A percentile compares a stretch with the other conserved stretches of the same genome.
These are phyloP conservation scores for Lamellibrachia columna DNA, from an alignment of 2,888 invertebrate genomes.

Conservation along the genomic window DNA sequence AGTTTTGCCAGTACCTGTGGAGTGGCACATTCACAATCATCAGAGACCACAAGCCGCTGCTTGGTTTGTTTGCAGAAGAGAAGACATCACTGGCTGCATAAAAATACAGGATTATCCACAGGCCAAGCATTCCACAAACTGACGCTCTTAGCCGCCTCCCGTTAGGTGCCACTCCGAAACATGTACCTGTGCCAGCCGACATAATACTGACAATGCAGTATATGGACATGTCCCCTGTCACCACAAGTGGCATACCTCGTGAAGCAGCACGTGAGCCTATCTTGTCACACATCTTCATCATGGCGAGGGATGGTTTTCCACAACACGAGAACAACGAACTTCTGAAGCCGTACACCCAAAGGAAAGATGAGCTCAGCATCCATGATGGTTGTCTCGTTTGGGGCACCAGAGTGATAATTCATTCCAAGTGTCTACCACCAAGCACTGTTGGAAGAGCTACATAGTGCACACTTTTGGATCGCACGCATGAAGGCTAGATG, in stretches of 20 bases:
- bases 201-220: slow-evolving; percentile 23
- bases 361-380: too few relatives aligned
- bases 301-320: too few relatives aligned
- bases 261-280: background rate
- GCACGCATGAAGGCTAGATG: slow-evolving; percentile 42
- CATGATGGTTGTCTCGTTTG: slow-evolving; percentile 32
- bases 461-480: slow-evolving; percentile 43
- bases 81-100: slow-evolving; percentile 24
- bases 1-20: too few relatives aligned
- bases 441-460: slow-evolving; percentile 36
- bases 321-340: background rate
- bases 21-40: too few relatives aligned
- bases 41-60: too few relatives aligned
- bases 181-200: background rate
- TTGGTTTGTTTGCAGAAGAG: too few relatives aligned
- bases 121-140: too few relatives aligned
- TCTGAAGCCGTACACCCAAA: too few relatives aligned
- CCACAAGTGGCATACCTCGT: too few relatives aligned
- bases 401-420: slow-evolving; percentile 37
- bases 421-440: slow-evolving; percentile 35
- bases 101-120: slow-evolving; percentile 27
- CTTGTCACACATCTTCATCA: too few relatives aligned
- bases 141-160: too few relatives aligned
- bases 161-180: too few relatives aligned
- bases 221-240: background rate